Evolutionary conservation across 2,888 invertebrate genomes (phyloP).

Genomic region (Homarus gammarus): DNA sequence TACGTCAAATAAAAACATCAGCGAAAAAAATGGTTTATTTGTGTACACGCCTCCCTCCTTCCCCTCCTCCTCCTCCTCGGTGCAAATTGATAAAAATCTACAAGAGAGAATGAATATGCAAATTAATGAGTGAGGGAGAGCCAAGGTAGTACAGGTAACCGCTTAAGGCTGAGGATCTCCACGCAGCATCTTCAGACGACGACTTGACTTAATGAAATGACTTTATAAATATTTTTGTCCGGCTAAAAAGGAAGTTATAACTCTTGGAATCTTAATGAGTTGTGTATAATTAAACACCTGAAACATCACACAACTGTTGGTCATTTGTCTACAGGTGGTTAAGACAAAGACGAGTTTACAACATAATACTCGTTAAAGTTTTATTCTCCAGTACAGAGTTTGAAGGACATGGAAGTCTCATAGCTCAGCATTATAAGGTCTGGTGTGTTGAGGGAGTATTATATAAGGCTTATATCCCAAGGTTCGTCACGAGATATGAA

Average conservation of each 20-base stretch:
- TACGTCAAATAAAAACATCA: too few relatives aligned
- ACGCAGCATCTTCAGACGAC: neutral
- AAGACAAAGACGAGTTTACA: neutral
- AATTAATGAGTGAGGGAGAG: neutral
- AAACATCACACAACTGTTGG: neutral
- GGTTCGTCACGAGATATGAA: neutral
- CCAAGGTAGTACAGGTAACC: neutral
- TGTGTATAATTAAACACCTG: neutral
- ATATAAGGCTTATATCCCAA: neutral
- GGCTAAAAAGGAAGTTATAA: neutral
- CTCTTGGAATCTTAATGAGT: slow-evolving; percentile 1
- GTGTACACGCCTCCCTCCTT: too few relatives aligned
- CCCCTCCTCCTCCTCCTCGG: neutral
- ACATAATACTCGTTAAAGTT: too few relatives aligned
- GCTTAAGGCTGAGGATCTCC: neutral
- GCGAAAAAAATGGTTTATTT: too few relatives aligned
- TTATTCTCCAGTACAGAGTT: too few relatives aligned
- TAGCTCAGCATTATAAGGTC: too few relatives aligned
- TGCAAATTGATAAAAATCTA: neutral
- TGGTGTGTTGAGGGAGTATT: too few relatives aligned
- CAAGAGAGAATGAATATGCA: neutral
- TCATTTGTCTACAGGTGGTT: neutral
- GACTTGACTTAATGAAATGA: neutral
- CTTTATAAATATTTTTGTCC: neutral
- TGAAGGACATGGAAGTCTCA: too few relatives aligned